phyloP scores from a whole-genome alignment of 2,113 vertebrate species.

The Micronycteris hirsuta region DNA sequence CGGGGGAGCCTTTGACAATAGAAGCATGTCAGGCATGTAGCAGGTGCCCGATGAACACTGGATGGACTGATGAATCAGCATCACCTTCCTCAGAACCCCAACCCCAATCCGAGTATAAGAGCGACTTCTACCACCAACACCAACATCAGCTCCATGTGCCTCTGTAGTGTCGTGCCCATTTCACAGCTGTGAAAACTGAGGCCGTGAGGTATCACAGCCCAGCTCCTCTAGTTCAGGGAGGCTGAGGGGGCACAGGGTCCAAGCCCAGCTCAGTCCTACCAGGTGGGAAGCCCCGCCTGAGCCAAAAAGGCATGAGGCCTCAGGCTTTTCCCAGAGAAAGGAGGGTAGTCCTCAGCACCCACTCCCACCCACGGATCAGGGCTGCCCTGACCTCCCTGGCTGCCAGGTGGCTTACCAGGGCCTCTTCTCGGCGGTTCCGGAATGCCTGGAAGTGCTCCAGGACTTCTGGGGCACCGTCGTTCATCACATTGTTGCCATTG shows the following conservation, averaged over 20 bases:
- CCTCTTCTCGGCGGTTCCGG: constrained; percentile 82
- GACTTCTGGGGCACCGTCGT: constrained; percentile 85
- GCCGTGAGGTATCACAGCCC: fast-evolving
- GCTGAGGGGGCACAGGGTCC: background rate
- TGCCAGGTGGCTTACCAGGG: constrained; percentile 73
- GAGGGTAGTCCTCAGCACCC: background rate
- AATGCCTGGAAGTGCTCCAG: constrained; percentile 93
- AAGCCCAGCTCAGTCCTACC: background rate
- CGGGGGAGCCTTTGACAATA: background rate
- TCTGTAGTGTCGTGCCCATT: background rate
- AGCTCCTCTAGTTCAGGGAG: background rate
- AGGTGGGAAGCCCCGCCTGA: background rate
- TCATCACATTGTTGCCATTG: constrained; percentile 89
- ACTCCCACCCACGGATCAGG: background rate
- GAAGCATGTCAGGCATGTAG: fast-evolving
- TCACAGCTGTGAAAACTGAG: background rate
- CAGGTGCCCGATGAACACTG: background rate
- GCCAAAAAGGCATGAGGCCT: background rate
- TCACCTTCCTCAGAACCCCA: background rate
- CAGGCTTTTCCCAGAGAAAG: background rate
- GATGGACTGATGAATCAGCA: fast-evolving
- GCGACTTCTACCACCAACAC: background rate
- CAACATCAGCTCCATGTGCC: fast-evolving
- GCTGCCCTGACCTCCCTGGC: background rate
- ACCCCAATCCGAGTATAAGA: background rate